A percentile compares a stretch with the other conserved stretches of the same genome.
These are phyloP conservation scores for Andrena hattorfiana DNA, from an alignment of 2,888 invertebrate genomes.

Conservation along the genomic window DNA sequence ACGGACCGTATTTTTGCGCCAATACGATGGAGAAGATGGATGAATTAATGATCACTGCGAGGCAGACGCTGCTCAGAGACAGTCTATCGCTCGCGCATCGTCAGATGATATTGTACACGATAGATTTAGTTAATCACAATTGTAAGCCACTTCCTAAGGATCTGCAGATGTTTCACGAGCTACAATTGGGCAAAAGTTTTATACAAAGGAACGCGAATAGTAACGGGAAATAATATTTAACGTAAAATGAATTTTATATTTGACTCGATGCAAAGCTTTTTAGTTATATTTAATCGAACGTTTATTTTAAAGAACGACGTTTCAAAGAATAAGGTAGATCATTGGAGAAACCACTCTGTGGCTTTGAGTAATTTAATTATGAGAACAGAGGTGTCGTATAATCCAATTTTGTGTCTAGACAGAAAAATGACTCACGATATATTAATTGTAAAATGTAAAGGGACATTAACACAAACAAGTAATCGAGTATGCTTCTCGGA, in stretches of 20 bases:
- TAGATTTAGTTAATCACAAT: slow-evolving; percentile 83
- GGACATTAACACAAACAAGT: too few relatives aligned
- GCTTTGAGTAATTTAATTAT: too few relatives aligned
- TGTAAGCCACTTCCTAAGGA: slow-evolving; percentile 81
- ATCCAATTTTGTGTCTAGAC: too few relatives aligned
- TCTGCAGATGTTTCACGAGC: slow-evolving; percentile 82
- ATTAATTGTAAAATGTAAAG: too few relatives aligned
- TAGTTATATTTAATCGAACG: neutral
- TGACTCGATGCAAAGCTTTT: neutral
- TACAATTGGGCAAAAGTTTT: slow-evolving; percentile 80
- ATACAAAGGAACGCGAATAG: slow-evolving; percentile 57
- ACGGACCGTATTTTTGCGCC: slow-evolving; percentile 77
- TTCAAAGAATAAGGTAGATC: neutral
- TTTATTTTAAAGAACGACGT: neutral
- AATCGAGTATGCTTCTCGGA: too few relatives aligned
- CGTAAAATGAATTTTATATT: neutral
- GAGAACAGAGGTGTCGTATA: too few relatives aligned
- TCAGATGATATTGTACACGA: slow-evolving; percentile 83
- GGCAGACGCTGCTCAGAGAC: slow-evolving; percentile 80
- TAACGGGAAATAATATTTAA: slow-evolving; percentile 38
- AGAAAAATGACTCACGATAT: too few relatives aligned
- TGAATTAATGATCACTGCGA: slow-evolving; percentile 80
- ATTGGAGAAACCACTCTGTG: too few relatives aligned
- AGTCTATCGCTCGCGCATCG: slow-evolving; percentile 80
- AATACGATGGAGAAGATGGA: slow-evolving; percentile 71